These are phyloP conservation scores for Drosophila saltans DNA, from an alignment of 1,140 invertebrate genomes.

Conservation along the genomic window DNA sequence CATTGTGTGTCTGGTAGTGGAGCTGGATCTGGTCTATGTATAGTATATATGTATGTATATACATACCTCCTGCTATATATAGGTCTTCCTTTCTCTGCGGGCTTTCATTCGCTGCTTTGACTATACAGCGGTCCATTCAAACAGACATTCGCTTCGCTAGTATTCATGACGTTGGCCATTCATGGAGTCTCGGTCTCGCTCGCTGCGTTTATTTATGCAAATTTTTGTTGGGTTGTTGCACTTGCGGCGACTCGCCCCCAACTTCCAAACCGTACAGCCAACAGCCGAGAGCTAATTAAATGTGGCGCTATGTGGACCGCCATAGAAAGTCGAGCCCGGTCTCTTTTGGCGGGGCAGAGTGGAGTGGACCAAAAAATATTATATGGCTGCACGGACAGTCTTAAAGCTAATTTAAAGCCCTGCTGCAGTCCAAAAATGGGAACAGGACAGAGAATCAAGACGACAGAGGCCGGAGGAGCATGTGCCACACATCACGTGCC, in stretches of 20 bases:
- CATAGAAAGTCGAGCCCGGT: conserved; percentile 52
- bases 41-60: too few species aligned
- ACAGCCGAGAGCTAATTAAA: conserved; percentile 67
- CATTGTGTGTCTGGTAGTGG: conserved; percentile 16
- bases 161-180: conserved; percentile 57
- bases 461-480: conserved; percentile 35
- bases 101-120: conserved; percentile 45
- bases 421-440: conserved; percentile 1
- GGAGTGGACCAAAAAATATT: conserved; percentile 38
- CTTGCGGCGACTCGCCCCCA: conserved; percentile 59
- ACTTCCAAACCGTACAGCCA: conserved; percentile 10
- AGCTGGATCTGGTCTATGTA: neutral
- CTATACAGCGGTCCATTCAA: conserved; percentile 54
- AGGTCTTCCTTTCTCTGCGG: conserved; percentile 26
- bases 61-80: neutral
- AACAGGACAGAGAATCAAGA: neutral
- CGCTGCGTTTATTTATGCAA: conserved; percentile 59
- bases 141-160: conserved; percentile 51
- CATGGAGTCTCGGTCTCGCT: conserved; percentile 35
- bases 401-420: conserved; percentile 75
- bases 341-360: neutral
- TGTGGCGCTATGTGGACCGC: conserved; percentile 54
- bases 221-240: conserved; percentile 70
- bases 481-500: conserved; percentile 78
- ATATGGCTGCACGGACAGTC: conserved; percentile 32